Conservation (phyloP, 2,113 vertebrate species). For the Pseudopipra pipra region DNA sequence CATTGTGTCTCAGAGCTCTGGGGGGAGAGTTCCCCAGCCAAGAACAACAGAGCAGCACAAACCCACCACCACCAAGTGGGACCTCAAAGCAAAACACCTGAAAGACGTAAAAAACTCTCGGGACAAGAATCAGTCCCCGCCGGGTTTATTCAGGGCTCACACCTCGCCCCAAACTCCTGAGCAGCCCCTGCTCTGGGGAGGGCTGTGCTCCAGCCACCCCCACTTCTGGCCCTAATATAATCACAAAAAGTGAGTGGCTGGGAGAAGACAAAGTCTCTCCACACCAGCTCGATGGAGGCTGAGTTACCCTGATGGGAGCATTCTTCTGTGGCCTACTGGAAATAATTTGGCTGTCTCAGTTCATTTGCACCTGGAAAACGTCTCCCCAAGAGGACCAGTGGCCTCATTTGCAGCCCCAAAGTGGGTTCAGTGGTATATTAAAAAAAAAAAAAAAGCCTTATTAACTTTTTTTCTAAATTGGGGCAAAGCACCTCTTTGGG, state of each 20-base stretch:
- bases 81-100: conserved; percentile 47
- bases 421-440: neutral
- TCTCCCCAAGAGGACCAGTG: neutral
- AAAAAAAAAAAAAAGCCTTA: neutral
- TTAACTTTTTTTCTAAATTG: neutral
- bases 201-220: neutral
- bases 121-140: neutral
- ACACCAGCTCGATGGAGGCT: neutral
- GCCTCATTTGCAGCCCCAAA: neutral
- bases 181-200: neutral
- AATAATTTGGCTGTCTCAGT: conserved; percentile 33
- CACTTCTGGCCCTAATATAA: fast-evolving
- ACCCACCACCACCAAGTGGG: neutral
- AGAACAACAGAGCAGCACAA: neutral
- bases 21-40: neutral
- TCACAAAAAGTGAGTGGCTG: neutral
- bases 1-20: conserved; percentile 3
- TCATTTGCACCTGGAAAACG: conserved; percentile 24
- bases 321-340: conserved; percentile 42
- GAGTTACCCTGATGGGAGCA: neutral
- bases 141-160: neutral
- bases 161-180: fast-evolving
- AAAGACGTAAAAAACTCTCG: neutral
- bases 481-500: neutral
- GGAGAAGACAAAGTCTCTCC: conserved; percentile 15